A percentile compares a stretch with the other conserved stretches of the same genome.
Conservation (phyloP, 2,797 vertebrate species). For the Corythornis leucogaster region DNA sequence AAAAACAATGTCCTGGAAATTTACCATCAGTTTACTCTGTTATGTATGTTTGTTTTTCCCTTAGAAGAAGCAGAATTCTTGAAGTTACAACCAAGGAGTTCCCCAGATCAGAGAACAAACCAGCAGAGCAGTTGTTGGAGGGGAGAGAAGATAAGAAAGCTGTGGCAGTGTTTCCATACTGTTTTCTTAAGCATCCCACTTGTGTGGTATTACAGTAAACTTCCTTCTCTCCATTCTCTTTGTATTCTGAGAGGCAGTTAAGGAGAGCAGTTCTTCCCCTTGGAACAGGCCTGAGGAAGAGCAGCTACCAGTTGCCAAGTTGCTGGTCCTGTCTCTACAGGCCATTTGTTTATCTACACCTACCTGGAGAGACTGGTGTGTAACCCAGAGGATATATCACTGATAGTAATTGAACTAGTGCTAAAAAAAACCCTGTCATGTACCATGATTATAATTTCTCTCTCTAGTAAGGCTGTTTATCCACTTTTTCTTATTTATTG, state of each 20-base stretch:
- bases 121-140: not conserved
- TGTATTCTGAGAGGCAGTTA: not conserved
- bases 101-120: not conserved
- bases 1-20: not conserved
- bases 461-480: not conserved
- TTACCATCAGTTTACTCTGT: not conserved
- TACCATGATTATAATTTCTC: not conserved
- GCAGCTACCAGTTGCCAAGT: not conserved
- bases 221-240: not conserved
- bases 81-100: not conserved
- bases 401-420: not conserved
- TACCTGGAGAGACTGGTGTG: not conserved
- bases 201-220: not conserved
- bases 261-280: not conserved
- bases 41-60: not conserved
- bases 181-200: not conserved
- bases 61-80: not conserved
- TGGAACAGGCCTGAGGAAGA: not conserved
- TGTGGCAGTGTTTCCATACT: not conserved
- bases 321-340: not conserved
- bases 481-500: conserved; percentile 23
- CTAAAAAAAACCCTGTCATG: accelerated
- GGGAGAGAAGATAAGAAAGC: not conserved
- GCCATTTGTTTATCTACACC: not conserved
- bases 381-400: too few species aligned